Conservation (phyloP, 2,797 vertebrate species). For the Podargus strigoides region DNA sequence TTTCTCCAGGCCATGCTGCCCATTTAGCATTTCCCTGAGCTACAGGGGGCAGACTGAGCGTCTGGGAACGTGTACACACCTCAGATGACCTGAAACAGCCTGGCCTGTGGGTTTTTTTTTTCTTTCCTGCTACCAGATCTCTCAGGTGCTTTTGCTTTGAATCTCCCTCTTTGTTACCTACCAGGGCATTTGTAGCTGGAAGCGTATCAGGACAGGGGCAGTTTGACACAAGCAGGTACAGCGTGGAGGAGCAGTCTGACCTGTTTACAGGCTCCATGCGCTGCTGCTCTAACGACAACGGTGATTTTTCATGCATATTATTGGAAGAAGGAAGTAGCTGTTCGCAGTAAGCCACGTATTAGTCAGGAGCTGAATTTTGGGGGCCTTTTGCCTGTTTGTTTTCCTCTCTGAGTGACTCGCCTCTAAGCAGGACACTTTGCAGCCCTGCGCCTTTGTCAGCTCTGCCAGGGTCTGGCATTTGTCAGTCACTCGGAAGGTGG, state of each 20-base stretch:
- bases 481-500: background rate
- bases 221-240: background rate
- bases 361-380: background rate
- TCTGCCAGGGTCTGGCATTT: background rate
- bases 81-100: background rate
- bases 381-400: background rate
- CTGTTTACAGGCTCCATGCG: background rate
- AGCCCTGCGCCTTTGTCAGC: background rate
- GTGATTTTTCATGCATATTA: background rate
- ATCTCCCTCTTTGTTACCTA: background rate
- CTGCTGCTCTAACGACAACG: background rate
- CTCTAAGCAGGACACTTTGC: background rate
- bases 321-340: background rate
- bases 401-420: background rate
- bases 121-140: background rate
- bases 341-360: background rate
- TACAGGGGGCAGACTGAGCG: background rate
- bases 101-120: background rate
- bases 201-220: background rate
- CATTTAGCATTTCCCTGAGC: slow-evolving; percentile 17
- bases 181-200: background rate
- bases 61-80: slow-evolving; percentile 12
- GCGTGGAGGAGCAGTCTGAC: background rate
- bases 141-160: slow-evolving; percentile 27
- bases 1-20: background rate